These are phyloP conservation scores for Sinocyclocheilus anophthalmus DNA, from an alignment of 2,113 vertebrate species.

Conservation along the genomic window DNA sequence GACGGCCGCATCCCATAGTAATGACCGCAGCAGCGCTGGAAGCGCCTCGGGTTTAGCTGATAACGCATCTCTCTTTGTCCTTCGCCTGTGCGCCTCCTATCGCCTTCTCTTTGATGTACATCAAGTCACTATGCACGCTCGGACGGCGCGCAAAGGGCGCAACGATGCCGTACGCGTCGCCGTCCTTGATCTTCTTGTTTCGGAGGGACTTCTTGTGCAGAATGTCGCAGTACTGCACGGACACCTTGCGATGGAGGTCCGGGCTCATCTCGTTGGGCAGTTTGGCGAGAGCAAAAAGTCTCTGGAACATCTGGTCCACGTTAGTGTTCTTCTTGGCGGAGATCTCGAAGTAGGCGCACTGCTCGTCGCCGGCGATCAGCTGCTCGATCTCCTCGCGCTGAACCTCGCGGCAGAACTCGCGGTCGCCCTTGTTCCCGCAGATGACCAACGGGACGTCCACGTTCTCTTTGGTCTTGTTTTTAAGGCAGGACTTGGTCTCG, in stretches of 20 bases:
- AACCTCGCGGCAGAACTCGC: constrained; percentile 87
- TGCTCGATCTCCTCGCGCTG: constrained; percentile 86
- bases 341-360: constrained; percentile 95
- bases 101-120: constrained; percentile 97
- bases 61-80: constrained; percentile 90
- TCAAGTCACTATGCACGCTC: constrained; percentile 96
- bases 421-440: constrained; percentile 94
- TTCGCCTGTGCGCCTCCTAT: constrained; percentile 83
- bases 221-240: constrained; percentile 91
- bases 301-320: constrained; percentile 94
- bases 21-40: not conserved
- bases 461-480: constrained; percentile 94
- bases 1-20: not conserved
- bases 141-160: constrained; percentile 92
- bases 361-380: constrained; percentile 84
- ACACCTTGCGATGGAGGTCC: constrained; percentile 92
- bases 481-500: constrained; percentile 94
- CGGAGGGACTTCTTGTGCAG: constrained; percentile 86
- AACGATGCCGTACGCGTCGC: constrained; percentile 90
- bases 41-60: constrained; percentile 78
- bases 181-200: constrained; percentile 84
- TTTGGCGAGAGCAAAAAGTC: constrained; percentile 91
- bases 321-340: constrained; percentile 96
- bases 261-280: constrained; percentile 98
- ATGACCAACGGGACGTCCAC: constrained; percentile 92